Base-by-base conservation (phyloP, 2,113 vertebrate species). In the Lethenteron reissneri region DNA sequence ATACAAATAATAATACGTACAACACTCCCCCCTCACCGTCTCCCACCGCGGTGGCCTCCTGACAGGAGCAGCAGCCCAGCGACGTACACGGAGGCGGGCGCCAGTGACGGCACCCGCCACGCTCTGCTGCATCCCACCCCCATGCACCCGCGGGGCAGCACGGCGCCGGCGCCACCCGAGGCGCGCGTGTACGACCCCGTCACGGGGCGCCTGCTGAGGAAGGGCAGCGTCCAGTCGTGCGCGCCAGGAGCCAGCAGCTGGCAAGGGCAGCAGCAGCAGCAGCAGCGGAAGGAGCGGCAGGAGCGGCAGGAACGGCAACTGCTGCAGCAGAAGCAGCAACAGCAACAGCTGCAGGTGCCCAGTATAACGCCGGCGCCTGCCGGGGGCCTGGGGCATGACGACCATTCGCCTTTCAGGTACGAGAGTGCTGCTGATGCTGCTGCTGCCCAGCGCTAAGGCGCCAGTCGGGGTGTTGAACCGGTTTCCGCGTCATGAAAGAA, bases 131-230 rank as follows among this genome's bases (percentile, higher is more conserved):
- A 88, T 12, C 85, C 86, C 0, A 82, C 80, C 1, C 85, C 84
- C 1, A 76, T 89, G 75, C 91, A 87, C 57, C 83, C 83, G 2
- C 85, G 81, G 79, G 41, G 41, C 41, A 41, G 41, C 41, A 41
- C 41, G 41, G 76, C 75, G 5, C 82, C 80, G 0, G 77, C 84
- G 6, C 79, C 82, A 70, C 89, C 86, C 0, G 85, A 85, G 70
- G 80, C 83, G 60, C 83, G 88, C 7, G 85, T 86, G 69, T 99
- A 99, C 4, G 87, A 99, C 75, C 80, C 88, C 0, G 84, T 86
- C 75, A 97, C 94, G 1, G 94, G 94, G 72, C 97, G 92, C 75
- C 85, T 96, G 62, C 92, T 94, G 78, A 85, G 94, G 68, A 85
- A 84, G 70, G 82, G 82, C 1, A 7, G 6, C 41, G 41, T 41